Base-by-base conservation (phyloP, 2,888 invertebrate species). In the Amphipoea lucens region DNA sequence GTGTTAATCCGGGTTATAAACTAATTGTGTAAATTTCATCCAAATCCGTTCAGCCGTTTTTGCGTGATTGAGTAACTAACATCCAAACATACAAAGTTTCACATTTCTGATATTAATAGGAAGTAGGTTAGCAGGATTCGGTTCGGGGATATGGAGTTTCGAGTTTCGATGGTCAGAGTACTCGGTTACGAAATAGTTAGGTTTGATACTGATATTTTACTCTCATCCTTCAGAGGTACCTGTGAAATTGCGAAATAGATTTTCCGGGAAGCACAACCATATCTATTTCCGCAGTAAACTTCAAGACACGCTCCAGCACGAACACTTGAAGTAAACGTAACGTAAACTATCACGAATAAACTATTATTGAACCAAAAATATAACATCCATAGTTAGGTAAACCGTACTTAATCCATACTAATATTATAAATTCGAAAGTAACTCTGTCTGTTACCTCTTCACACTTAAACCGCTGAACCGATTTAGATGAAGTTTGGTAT, bases 81-180 rank as follows among this genome's bases (percentile, higher is more conserved):
- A 29, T 29, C 54, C 54, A 51, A 17, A 29, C 62, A 62, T n/a
- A 62, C 14, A 54, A 51, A 51, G 0, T 60, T 29, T 62, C 29
- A 4, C 4, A 17, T 62, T 29, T 29, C 4, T 48, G 11, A 51
- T 51, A 62, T 62, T 62, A 62, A 3, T 14, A 17, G 17, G 4
- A 63, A 63, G 36, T 36, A 9, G 29, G 29, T 2, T 29, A 17
- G 57, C 23, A 23, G 23, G 57, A 12, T 63, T 71, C 62, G 17
- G 40, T 63, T 71, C 62, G 17, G 40, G 36, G 66, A 73, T 73
- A 80, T 75, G 2, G 45, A 84, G 51, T 69, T 57, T 71, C 23
- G 1, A 75, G 60, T 74, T 75, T 69, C 54, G 7, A n/a, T 70
- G 29, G 36, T 60, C 57, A 51, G 40, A 54, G 57, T n/a, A 71